Base-by-base conservation (phyloP, 2,113 vertebrate genomes). In the Sorex fumeus region DNA sequence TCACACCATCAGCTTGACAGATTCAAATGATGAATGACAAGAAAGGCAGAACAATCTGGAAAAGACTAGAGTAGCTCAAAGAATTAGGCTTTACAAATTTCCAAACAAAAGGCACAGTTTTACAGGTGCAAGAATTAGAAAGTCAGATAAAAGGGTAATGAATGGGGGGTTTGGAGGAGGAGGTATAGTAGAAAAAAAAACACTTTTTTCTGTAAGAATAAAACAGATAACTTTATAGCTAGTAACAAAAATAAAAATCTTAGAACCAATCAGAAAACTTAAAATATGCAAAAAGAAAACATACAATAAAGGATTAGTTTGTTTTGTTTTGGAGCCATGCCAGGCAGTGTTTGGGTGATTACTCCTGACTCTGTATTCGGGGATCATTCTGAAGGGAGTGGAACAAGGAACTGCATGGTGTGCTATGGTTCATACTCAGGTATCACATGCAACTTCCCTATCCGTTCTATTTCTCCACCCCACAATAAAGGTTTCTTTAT, bases 1-100 rank as follows among this genome's bases (percentile, higher is more conserved):
- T 93, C 43, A 62, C 28, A 25, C 43, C 87, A 94, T 85, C 67
- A 72, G 88, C 92, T 78, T 92, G 89, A 64, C 69, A 79, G 40
- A 28, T 72, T 11, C 43, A 93, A 40, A 81, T 81, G 77, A 77
- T 72, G 77, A 97, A 82, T 74, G 93, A 43, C 4, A 71, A 86
- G 8, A 13, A 50, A 93, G 86, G 87, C 34, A 43, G 8, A 84
- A 79, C 23, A 72, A 45, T 1, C 40, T 77, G 23, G n/a, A 66
- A 71, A 88, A 78, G 78, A 87, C 8, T 78, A 7, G 57, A 74
- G 3, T 34, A 45, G 43, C 88, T 67, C 8, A 90, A 78, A 80
- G 25, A 93, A 90, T 83, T 47, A 62, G 85, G 3, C 15, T 43
- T 40, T 43, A 83, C 12, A 74, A 62, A 87, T 91, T 93, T 50